A percentile compares a stretch with the other conserved stretches of the same genome.
These are phyloP conservation scores for Erythrolamprus reginae DNA, from an alignment of 2,113 vertebrate species.

Conservation along the genomic window DNA sequence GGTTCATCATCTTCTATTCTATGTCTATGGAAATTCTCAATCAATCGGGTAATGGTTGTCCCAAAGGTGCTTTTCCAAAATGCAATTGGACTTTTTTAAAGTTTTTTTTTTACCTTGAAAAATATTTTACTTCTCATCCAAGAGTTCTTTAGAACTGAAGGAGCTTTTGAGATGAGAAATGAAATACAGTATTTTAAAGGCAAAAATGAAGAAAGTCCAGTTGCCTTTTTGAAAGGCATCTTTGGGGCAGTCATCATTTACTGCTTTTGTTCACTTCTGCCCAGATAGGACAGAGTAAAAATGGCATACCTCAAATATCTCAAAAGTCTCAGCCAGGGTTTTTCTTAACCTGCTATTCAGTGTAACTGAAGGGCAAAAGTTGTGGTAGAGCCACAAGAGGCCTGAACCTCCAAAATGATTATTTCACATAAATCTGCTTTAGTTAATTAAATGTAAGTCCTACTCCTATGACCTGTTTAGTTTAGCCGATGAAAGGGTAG, in stretches of 20 bases:
- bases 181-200: not conserved
- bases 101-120: not conserved
- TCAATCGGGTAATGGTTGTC: not conserved
- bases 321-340: not conserved
- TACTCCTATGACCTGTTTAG: not conserved
- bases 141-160: not conserved
- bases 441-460: not conserved
- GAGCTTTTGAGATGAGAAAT: not conserved
- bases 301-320: not conserved
- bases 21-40: not conserved
- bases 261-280: not conserved
- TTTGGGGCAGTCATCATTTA: not conserved
- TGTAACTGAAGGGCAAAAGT: not conserved
- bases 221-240: not conserved
- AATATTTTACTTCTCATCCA: not conserved
- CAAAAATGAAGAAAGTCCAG: not conserved
- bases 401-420: not conserved
- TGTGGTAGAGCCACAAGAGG: not conserved
- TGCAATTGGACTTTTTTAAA: not conserved
- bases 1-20: not conserved
- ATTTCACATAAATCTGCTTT: not conserved
- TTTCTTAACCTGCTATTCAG: not conserved
- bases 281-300: not conserved
- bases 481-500: not conserved
- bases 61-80: not conserved